Evolutionary conservation across 2,113 vertebrate species (phyloP).

Genomic region (Notechis scutatus): DNA sequence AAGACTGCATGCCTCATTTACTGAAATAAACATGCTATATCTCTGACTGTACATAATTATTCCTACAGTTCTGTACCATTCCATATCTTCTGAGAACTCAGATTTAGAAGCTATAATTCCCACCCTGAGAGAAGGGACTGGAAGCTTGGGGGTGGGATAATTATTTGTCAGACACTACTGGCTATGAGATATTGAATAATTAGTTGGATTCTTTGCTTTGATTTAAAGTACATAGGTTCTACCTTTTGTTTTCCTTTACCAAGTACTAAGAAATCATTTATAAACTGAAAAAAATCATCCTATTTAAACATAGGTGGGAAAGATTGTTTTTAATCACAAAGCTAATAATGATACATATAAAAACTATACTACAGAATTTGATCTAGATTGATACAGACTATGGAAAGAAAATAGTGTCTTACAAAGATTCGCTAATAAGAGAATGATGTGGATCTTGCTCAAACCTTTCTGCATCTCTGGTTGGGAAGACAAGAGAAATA

Average conservation of each 20-base stretch:
- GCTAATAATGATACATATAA: background rate
- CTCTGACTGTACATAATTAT: background rate
- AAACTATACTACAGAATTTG: background rate
- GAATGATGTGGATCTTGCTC: background rate
- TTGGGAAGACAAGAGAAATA: background rate
- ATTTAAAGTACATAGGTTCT: background rate
- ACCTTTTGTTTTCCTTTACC: background rate
- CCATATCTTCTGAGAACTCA: background rate
- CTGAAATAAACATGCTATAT: background rate
- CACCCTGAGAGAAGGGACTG: background rate
- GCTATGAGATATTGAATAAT: background rate
- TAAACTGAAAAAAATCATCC: background rate
- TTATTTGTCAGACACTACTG: background rate
- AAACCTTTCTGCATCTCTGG: background rate
- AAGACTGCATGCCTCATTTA: background rate
- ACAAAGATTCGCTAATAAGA: background rate
- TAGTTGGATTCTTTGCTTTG: background rate
- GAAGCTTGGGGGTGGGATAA: background rate
- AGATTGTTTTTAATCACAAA: background rate
- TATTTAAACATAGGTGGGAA: background rate
- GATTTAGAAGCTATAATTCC: background rate
- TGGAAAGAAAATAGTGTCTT: background rate
- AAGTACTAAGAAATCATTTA: background rate
- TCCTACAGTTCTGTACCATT: background rate
- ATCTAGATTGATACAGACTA: background rate